A percentile compares a stretch with the other conserved stretches of the same genome.
Conservation (phyloP, 2,113 vertebrate species). For the Poicephalus gulielmi region DNA sequence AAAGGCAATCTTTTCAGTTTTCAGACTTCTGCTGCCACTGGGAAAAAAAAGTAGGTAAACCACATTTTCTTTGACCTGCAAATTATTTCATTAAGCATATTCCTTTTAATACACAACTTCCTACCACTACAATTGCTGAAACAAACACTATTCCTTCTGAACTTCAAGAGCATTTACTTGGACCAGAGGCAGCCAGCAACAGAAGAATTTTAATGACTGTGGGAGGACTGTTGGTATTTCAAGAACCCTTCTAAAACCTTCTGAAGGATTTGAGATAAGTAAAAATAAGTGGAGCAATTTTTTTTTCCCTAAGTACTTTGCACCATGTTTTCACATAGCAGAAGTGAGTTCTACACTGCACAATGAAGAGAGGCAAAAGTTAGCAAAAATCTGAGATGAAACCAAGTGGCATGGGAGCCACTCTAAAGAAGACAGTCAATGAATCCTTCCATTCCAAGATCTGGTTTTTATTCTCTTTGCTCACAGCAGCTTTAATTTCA, state of each 20-base stretch:
- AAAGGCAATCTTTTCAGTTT: not conserved
- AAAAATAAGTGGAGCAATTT: conserved; percentile 27
- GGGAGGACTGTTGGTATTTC: conserved; percentile 41
- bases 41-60: not conserved
- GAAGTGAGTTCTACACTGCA: not conserved
- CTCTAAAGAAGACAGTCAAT: not conserved
- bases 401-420: not conserved
- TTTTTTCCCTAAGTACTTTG: conserved; percentile 12
- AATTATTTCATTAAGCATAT: not conserved
- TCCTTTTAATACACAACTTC: not conserved
- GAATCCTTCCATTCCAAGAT: not conserved
- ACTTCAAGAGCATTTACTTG: conserved; percentile 34
- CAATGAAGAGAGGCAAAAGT: not conserved
- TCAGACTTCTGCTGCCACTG: not conserved
- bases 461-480: conserved; percentile 21
- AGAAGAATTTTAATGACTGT: conserved; percentile 65
- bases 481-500: conserved; percentile 23
- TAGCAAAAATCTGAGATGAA: not conserved
- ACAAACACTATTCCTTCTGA: conserved; percentile 13
- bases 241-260: conserved; percentile 55
- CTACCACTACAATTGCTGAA: not conserved
- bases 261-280: conserved; percentile 54
- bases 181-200: conserved; percentile 8
- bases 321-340: not conserved
- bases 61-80: not conserved